phyloP scores from a whole-genome alignment of 2,113 vertebrate species.

The Rhinopomastus cyanomelas region DNA sequence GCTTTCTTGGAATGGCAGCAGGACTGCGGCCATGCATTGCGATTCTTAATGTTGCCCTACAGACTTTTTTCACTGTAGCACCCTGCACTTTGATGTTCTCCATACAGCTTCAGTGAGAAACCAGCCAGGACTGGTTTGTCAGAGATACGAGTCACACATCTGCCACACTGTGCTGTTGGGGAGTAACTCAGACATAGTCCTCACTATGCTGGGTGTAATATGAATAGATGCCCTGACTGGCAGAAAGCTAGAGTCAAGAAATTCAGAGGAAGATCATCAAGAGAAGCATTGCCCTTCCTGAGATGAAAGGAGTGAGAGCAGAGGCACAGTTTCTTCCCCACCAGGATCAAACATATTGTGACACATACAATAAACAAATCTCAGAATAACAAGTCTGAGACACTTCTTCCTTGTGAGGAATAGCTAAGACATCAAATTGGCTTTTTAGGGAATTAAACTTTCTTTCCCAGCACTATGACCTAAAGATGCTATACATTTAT shows the following conservation, averaged over 20 bases:
- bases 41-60: background rate
- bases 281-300: background rate
- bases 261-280: background rate
- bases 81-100: background rate
- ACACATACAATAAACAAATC: background rate
- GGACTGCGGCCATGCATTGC: accelerated
- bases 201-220: background rate
- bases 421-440: background rate
- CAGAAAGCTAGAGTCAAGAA: background rate
- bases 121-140: background rate
- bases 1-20: background rate
- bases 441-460: background rate
- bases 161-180: background rate
- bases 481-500: background rate
- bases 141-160: background rate
- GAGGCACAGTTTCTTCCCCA: background rate
- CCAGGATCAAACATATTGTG: background rate
- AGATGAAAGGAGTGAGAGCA: background rate
- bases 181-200: background rate
- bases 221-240: background rate
- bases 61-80: background rate
- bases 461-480: background rate
- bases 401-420: background rate
- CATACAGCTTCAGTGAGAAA: background rate
- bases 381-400: background rate